Percentiles rank a stretch among this genome's conserved stretches.
Evolutionary conservation across 2,888 invertebrate species (phyloP).

Genomic region (Melanophora roralis): DNA sequence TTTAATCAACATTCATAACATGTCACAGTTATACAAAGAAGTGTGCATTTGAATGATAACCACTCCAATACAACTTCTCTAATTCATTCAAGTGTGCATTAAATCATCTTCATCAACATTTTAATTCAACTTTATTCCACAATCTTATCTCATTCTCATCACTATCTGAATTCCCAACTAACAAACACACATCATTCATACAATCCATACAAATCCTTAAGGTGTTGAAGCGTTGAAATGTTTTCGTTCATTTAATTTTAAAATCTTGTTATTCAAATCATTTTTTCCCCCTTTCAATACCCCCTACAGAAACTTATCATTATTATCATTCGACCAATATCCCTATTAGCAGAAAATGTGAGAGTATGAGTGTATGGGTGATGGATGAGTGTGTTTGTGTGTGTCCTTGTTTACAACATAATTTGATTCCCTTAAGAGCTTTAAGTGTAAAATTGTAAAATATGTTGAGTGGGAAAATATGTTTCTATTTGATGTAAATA

Average conservation of each 20-base stretch:
- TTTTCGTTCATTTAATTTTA: conserved; percentile 60
- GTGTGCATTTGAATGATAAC: neutral
- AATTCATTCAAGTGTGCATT: conserved; percentile 60
- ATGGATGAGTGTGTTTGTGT: conserved; percentile 1
- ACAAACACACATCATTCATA: conserved; percentile 11
- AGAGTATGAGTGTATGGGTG: neutral
- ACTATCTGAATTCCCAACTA: conserved; percentile 14
- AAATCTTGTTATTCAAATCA: conserved; percentile 58
- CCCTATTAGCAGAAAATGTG: conserved; percentile 32
- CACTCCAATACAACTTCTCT: conserved; percentile 11
- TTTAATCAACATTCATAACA: conserved; percentile 1
- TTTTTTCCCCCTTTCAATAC: neutral
- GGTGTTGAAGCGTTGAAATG: conserved; percentile 63
- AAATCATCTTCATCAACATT: conserved; percentile 39
- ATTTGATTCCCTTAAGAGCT: conserved; percentile 55
- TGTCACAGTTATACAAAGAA: neutral
- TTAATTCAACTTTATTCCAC: conserved; percentile 4
- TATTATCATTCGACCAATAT: conserved; percentile 18
- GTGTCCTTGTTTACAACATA: conserved; percentile 39
- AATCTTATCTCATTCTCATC: conserved; percentile 47
- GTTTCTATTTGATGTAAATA: neutral
- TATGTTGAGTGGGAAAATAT: conserved; percentile 37
- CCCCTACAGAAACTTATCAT: neutral
- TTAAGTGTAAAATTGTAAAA: conserved; percentile 60
- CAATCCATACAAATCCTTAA: conserved; percentile 36